Evolutionary conservation across 2,797 vertebrate species (phyloP).

Genomic region (Peromyscus nudipes): DNA sequence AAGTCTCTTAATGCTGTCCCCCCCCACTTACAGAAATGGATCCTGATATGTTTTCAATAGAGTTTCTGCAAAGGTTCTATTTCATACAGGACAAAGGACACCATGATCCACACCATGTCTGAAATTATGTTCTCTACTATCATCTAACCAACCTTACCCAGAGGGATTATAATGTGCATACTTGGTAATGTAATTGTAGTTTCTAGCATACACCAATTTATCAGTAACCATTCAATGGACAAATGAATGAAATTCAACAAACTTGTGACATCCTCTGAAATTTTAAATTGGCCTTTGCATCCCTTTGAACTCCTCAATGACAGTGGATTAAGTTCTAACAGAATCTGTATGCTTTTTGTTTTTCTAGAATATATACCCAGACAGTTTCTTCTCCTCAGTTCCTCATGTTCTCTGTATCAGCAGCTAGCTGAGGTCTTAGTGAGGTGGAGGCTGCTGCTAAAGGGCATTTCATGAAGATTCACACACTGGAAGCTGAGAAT

Average conservation of each 20-base stretch:
- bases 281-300: neutral
- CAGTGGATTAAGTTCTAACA: constrained; percentile 43
- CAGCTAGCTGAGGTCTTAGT: constrained; percentile 57
- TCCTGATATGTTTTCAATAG: constrained; percentile 3
- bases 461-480: constrained; percentile 4
- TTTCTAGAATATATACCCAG: neutral
- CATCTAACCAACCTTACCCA: neutral
- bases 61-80: constrained; percentile 19
- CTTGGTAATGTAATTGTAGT: neutral
- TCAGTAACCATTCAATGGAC: neutral
- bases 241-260: constrained; percentile 55
- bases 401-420: constrained; percentile 15
- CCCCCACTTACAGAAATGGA: neutral
- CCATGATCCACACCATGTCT: neutral
- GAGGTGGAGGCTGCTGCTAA: constrained; percentile 9
- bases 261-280: constrained; percentile 19
- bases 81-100: constrained; percentile 6
- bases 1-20: neutral
- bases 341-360: constrained; percentile 39
- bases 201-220: neutral
- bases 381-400: neutral
- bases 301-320: neutral
- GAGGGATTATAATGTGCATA: neutral
- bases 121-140: constrained; percentile 7
- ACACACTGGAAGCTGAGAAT: neutral